A percentile compares a stretch with the other conserved stretches of the same genome.
Evolutionary conservation across 2,797 vertebrate genomes (phyloP).

Genomic region (Pygocentrus nattereri): DNA sequence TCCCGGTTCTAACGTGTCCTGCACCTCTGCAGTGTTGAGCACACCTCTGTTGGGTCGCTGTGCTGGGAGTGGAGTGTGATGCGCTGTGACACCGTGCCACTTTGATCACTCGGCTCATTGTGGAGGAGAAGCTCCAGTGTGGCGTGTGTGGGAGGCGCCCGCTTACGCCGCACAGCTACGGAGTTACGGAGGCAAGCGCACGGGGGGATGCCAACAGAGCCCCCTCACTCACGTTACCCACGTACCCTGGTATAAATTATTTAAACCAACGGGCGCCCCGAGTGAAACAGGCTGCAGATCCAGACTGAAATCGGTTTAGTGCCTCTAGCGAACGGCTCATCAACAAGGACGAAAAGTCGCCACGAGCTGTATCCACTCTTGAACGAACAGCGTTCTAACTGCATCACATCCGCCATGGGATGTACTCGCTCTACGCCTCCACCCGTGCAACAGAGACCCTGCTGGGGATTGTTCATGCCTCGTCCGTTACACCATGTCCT

Average conservation of each 20-base stretch:
- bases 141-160: conserved; percentile 3
- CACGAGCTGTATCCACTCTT: not conserved
- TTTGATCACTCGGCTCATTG: conserved; percentile 55
- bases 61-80: conserved; percentile 41
- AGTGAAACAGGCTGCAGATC: not conserved
- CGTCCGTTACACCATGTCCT: not conserved
- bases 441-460: not conserved
- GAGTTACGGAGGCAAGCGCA: not conserved
- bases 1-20: not conserved
- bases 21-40: not conserved
- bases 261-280: conserved; percentile 6
- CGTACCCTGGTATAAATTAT: conserved; percentile 24
- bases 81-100: conserved; percentile 52
- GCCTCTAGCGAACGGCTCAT: not conserved
- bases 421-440: not conserved
- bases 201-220: not conserved
- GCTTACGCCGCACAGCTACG: not conserved
- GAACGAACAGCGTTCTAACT: not conserved
- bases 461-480: not conserved
- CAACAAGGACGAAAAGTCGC: not conserved
- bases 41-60: conserved; percentile 10
- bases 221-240: conserved; percentile 27
- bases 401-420: not conserved
- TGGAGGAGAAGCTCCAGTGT: conserved; percentile 4
- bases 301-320: not conserved